These are phyloP conservation scores for Malacoctenus gilli DNA, from an alignment of 2,797 vertebrate genomes.

Conservation along the genomic window DNA sequence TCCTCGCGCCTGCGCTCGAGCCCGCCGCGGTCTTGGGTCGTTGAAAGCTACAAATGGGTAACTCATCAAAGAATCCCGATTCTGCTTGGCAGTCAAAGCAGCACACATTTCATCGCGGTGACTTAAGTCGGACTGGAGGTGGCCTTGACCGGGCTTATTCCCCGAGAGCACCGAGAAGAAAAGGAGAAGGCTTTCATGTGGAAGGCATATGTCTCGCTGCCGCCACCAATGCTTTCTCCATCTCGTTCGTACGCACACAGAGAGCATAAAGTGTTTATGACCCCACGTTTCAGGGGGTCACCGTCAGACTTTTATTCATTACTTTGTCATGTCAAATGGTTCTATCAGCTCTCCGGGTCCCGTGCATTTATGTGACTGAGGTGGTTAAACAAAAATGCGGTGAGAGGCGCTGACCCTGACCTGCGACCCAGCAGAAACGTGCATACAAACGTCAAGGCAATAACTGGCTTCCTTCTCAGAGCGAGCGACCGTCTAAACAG, in stretches of 20 bases:
- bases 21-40: conserved; percentile 19
- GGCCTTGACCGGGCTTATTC: conserved; percentile 69
- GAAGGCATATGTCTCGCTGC: conserved; percentile 41
- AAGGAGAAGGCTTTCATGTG: conserved; percentile 58
- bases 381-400: conserved; percentile 77
- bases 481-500: conserved; percentile 53
- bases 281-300: conserved; percentile 67
- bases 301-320: conserved; percentile 69
- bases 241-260: conserved; percentile 37
- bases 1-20: conserved; percentile 27
- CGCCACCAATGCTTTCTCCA: conserved; percentile 38
- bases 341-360: conserved; percentile 71
- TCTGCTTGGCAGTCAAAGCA: conserved; percentile 55
- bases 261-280: conserved; percentile 76
- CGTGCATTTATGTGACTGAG: conserved; percentile 66
- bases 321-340: conserved; percentile 71
- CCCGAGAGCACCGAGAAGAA: conserved; percentile 26
- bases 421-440: conserved; percentile 63
- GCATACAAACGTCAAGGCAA: conserved; percentile 77
- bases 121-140: conserved; percentile 52
- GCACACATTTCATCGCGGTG: conserved; percentile 59
- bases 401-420: conserved; percentile 70
- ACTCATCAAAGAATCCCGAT: conserved; percentile 51
- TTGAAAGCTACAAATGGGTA: conserved; percentile 55
- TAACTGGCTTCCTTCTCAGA: conserved; percentile 76